Percentiles rank a stretch among this genome's conserved stretches.
These are phyloP conservation scores for Battus philenor DNA, from an alignment of 1,140 invertebrate genomes.

Conservation along the genomic window DNA sequence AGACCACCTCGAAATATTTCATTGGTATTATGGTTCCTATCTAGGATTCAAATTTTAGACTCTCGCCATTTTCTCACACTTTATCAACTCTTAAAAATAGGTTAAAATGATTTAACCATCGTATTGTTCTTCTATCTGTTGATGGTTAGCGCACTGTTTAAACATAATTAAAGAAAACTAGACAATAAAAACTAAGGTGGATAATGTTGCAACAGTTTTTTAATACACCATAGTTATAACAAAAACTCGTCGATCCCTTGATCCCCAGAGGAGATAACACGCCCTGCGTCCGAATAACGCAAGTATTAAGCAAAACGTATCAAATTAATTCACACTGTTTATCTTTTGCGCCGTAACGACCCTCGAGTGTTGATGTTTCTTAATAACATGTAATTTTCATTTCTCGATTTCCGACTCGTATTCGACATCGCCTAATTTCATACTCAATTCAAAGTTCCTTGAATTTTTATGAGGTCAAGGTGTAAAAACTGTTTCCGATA, in stretches of 20 bases:
- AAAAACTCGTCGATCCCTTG: constrained; percentile 56
- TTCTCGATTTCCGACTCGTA: constrained; percentile 58
- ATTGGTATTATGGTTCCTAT: no score
- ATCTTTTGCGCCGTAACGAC: constrained; percentile 66
- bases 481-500: constrained; percentile 15
- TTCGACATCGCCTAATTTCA: constrained; percentile 53
- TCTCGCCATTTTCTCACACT: no score
- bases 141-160: no score
- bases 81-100: no score
- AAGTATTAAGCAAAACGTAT: constrained; percentile 61
- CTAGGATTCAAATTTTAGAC: no score
- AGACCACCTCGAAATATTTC: no score
- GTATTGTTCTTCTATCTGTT: no score
- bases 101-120: no score
- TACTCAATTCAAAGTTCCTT: constrained; percentile 37
- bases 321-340: constrained; percentile 68
- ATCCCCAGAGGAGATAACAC: constrained; percentile 52
- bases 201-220: no score
- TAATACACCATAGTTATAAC: no score
- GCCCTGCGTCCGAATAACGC: constrained; percentile 51
- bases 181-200: no score
- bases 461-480: constrained; percentile 40
- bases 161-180: no score
- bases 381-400: constrained; percentile 72
- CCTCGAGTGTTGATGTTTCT: constrained; percentile 65